phyloP scores from a whole-genome alignment of 2,888 invertebrate genomes.

The Euplagia quadripunctaria region DNA sequence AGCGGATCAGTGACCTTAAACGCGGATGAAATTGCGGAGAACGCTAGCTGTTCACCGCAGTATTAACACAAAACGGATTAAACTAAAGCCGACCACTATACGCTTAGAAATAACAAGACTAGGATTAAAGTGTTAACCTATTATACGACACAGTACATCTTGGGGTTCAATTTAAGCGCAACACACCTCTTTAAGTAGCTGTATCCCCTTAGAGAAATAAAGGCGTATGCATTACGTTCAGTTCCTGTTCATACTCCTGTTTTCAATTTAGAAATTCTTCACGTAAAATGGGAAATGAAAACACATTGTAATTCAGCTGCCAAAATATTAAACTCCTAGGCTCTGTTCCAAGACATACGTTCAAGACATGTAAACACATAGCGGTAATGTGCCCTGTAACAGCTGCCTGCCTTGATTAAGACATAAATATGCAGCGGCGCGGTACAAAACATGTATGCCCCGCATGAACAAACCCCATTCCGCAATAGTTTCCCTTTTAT shows the following conservation, averaged over 20 bases:
- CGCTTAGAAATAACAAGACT: neutral
- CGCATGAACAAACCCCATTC: constrained; percentile 49
- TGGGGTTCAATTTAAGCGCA: neutral
- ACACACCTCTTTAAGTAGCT: neutral
- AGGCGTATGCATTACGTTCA: neutral
- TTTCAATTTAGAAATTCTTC: constrained; percentile 15
- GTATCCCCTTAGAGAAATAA: neutral
- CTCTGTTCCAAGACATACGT: constrained; percentile 61
- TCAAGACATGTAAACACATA: constrained; percentile 59
- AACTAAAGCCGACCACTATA: neutral
- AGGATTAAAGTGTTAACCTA: neutral
- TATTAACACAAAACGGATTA: neutral
- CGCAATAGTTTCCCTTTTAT: constrained; percentile 54
- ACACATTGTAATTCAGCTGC: constrained; percentile 53
- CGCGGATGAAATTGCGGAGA: too few species aligned
- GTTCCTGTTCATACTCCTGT: too few species aligned
- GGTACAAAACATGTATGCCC: constrained; percentile 59
- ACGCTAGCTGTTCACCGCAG: too few species aligned
- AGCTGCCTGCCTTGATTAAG: constrained; percentile 71
- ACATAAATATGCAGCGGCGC: constrained; percentile 69
- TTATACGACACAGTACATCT: neutral
- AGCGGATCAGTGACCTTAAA: too few species aligned
- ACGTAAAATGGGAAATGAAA: constrained; percentile 18
- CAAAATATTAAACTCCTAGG: constrained; percentile 62
- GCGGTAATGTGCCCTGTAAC: constrained; percentile 63